These are phyloP conservation scores for Paradisaea rubra DNA, from an alignment of 2,113 vertebrate species.

Conservation along the genomic window DNA sequence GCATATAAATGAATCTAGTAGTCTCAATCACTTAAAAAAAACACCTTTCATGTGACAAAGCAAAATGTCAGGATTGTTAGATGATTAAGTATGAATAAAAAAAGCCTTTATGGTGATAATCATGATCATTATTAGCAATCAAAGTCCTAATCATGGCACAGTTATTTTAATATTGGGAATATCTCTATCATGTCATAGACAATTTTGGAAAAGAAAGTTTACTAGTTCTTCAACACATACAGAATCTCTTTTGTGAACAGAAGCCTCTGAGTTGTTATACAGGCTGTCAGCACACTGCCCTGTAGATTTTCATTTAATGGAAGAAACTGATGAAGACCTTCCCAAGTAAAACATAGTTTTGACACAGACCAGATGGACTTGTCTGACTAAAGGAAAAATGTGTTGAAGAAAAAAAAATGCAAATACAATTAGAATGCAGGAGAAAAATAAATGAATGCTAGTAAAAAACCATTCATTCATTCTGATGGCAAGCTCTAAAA, in stretches of 20 bases:
- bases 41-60: neutral
- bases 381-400: neutral
- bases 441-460: no score
- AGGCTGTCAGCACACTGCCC: neutral
- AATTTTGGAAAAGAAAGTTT: neutral
- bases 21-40: neutral
- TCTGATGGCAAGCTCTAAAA: neutral
- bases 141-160: neutral
- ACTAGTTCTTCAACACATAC: neutral
- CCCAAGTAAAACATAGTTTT: neutral
- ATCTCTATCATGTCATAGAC: neutral
- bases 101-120: neutral
- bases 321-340: neutral
- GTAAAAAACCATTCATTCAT: neutral
- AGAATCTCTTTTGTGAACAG: neutral
- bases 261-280: neutral
- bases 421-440: neutral
- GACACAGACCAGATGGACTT: neutral
- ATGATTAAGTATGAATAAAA: neutral
- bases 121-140: neutral
- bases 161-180: neutral
- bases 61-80: neutral
- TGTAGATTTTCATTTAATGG: neutral
- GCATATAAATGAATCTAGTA: neutral
- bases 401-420: neutral